Evolutionary conservation across 2,113 vertebrate species (phyloP).

Genomic region (Smithornis capensis): DNA sequence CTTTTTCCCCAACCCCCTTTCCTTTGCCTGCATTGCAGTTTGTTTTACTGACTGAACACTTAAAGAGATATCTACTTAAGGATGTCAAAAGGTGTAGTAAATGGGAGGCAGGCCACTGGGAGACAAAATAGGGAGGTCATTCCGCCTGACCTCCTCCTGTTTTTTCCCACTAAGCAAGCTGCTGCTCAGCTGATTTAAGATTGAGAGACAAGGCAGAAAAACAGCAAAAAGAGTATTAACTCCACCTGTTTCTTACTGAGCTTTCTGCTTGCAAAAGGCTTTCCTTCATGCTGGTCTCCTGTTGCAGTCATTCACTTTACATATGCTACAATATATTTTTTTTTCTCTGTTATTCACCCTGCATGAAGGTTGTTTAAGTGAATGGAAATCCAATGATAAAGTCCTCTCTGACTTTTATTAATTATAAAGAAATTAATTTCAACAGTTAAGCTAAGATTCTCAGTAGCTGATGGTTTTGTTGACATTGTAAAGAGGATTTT

Average conservation of each 20-base stretch:
- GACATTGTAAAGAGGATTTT: not conserved
- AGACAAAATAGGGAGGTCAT: slow-evolving; percentile 68
- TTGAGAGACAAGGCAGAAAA: slow-evolving; percentile 66
- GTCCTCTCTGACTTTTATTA: not conserved
- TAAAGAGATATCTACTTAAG: slow-evolving; percentile 82
- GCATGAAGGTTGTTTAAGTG: not conserved
- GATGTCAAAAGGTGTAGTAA: slow-evolving; percentile 83
- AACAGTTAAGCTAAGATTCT: not conserved
- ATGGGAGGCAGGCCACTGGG: slow-evolving; percentile 63
- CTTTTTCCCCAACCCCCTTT: not conserved
- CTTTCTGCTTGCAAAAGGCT: not conserved
- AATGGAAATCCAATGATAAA: not conserved
- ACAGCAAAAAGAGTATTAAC: not conserved
- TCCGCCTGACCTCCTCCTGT: slow-evolving; percentile 79
- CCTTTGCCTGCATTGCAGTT: slow-evolving; percentile 61
- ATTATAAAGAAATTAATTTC: not conserved
- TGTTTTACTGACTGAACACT: slow-evolving; percentile 75
- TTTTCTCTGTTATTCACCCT: not conserved
- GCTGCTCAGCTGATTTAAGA: slow-evolving; percentile 77
- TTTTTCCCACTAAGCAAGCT: slow-evolving; percentile 77
- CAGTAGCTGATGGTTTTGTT: not conserved
- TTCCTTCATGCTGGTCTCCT: not conserved
- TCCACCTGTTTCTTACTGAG: not conserved
- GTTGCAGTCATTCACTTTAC: not conserved
- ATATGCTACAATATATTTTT: not conserved